phyloP scores from a whole-genome alignment of 2,797 vertebrate genomes.

The Diplodus puntazzo region DNA sequence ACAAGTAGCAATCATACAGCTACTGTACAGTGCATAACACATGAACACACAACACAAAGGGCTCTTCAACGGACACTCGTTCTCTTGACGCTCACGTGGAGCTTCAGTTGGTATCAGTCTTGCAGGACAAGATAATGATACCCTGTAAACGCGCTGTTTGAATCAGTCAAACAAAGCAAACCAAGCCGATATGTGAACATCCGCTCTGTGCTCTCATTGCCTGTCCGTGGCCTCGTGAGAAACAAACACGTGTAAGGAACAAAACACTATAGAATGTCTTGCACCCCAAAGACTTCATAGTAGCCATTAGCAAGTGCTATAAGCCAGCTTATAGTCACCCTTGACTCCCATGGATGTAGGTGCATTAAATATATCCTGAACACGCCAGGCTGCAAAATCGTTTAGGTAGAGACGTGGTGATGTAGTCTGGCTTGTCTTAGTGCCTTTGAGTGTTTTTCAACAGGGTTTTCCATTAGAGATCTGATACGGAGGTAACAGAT shows the following conservation, averaged over 20 bases:
- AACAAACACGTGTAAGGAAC: slow-evolving; percentile 47
- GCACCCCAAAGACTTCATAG: slow-evolving; percentile 73
- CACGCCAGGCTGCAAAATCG: slow-evolving; percentile 76
- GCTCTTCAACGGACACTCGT: slow-evolving; percentile 82
- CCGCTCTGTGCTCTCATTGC: slow-evolving; percentile 59
- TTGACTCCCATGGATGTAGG: slow-evolving; percentile 70
- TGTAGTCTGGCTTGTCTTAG: slow-evolving; percentile 84
- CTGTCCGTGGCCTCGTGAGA: slow-evolving; percentile 53
- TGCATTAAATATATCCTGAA: slow-evolving; percentile 62
- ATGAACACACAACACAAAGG: slow-evolving; percentile 81
- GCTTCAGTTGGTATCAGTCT: slow-evolving; percentile 77
- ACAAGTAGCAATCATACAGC: slow-evolving; percentile 61
- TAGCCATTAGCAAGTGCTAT: slow-evolving; percentile 67
- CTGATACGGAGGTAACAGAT: slow-evolving; percentile 35
- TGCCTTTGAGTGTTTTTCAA: slow-evolving; percentile 87
- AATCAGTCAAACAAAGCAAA: slow-evolving; percentile 60
- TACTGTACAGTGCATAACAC: slow-evolving; percentile 67
- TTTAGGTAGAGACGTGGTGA: slow-evolving; percentile 65
- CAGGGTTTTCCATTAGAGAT: slow-evolving; percentile 79
- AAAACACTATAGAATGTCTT: slow-evolving; percentile 61
- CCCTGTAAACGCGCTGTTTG: slow-evolving; percentile 55
- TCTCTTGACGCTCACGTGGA: slow-evolving; percentile 65
- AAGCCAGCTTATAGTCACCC: slow-evolving; percentile 42
- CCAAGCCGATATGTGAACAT: slow-evolving; percentile 52
- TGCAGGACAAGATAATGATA: slow-evolving; percentile 82